These are phyloP conservation scores for Saxicola maurus DNA, from an alignment of 2,797 vertebrate species.

Conservation along the genomic window DNA sequence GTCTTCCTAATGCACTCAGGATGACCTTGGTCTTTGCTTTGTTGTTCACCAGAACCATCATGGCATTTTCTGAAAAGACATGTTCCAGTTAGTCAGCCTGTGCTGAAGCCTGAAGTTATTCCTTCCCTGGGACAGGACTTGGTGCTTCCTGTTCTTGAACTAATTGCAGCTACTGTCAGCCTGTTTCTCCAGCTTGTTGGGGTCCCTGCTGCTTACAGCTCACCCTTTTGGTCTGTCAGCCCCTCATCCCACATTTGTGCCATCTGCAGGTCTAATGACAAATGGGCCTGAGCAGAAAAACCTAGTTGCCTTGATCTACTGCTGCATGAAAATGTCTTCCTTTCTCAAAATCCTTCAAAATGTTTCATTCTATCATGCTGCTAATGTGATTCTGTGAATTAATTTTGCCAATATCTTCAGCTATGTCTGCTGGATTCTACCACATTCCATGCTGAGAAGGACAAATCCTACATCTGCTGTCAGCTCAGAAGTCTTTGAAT, in stretches of 20 bases:
- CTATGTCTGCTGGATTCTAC: neutral
- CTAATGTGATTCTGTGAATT: neutral
- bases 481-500: neutral
- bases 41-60: fast-evolving
- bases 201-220: neutral
- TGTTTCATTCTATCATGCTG: neutral
- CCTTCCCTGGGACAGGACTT: neutral
- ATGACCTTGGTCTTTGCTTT: neutral
- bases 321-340: neutral
- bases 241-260: neutral
- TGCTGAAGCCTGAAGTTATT: neutral
- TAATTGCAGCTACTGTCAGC: neutral
- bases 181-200: neutral
- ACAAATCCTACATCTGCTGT: neutral
- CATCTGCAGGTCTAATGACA: neutral
- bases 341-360: neutral
- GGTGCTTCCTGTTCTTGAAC: neutral
- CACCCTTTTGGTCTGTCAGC: neutral
- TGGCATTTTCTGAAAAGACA: neutral
- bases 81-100: neutral
- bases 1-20: neutral
- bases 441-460: neutral
- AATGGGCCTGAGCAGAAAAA: neutral
- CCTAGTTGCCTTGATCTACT: neutral
- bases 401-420: neutral